These are phyloP conservation scores for Teleogryllus oceanicus DNA, from an alignment of 2,888 invertebrate species.

Conservation along the genomic window DNA sequence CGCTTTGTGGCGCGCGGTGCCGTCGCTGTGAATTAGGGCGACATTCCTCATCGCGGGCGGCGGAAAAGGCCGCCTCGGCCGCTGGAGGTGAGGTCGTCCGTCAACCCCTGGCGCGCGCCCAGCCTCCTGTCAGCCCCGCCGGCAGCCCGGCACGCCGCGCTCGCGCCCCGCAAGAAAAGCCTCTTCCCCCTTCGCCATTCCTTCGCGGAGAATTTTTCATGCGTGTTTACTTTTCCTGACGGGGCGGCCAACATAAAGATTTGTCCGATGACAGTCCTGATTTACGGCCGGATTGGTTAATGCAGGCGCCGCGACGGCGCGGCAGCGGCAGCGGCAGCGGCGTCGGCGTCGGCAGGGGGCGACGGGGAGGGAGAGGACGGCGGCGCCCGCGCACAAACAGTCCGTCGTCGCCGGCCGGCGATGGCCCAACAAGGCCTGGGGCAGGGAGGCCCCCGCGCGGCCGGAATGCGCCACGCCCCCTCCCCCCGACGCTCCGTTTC, in stretches of 20 bases:
- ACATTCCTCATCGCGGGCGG: no score
- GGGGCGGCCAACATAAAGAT: background rate
- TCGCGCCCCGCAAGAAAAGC: background rate
- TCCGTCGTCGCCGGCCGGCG: background rate
- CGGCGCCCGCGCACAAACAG: background rate
- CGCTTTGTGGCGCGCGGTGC: no score
- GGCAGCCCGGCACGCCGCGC: background rate
- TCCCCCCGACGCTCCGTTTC: background rate
- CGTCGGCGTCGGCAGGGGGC: background rate
- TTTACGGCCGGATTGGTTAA: constrained; percentile 7
- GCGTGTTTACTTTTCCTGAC: constrained; percentile 18
- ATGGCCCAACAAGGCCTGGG: background rate
- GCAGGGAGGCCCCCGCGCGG: background rate
- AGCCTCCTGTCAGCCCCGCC: background rate
- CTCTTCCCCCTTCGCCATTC: background rate
- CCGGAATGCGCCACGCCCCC: background rate
- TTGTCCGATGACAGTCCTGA: constrained; percentile 1
- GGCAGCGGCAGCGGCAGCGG: background rate
- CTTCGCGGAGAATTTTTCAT: constrained; percentile 7
- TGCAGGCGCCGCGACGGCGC: constrained; percentile 18
- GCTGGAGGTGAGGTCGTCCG: background rate
- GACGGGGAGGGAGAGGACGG: background rate
- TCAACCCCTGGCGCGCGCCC: background rate
- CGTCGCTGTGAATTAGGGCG: no score
- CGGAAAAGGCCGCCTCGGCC: no score